Conservation (phyloP, 2,113 vertebrate genomes). For the Trematomus loennbergii region DNA sequence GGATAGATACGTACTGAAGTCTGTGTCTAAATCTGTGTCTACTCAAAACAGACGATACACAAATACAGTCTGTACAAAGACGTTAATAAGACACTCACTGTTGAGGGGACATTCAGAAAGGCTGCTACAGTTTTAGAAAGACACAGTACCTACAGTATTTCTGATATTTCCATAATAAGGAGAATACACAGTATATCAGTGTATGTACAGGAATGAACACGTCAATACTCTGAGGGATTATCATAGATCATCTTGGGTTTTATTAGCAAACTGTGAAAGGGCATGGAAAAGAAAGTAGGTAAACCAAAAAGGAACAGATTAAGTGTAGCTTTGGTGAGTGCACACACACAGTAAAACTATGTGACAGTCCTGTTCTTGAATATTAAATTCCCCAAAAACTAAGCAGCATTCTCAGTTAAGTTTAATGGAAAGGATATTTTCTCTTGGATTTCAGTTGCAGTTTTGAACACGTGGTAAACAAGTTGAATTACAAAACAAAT, state of each 20-base stretch:
- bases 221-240: slow-evolving; percentile 6
- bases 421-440: no score
- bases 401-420: no score
- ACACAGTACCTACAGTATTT: slow-evolving; percentile 43
- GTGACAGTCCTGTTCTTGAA: no score
- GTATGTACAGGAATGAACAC: slow-evolving; percentile 8
- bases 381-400: no score
- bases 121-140: slow-evolving; percentile 50
- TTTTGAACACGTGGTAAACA: no score
- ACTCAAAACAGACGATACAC: slow-evolving; percentile 58
- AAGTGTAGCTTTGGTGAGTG: slow-evolving; percentile 1
- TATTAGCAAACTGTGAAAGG: slow-evolving; percentile 2
- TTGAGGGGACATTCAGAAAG: slow-evolving; percentile 63
- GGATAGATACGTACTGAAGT: slow-evolving; percentile 18
- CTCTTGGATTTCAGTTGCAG: no score
- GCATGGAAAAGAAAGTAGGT: neutral
- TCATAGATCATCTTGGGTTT: neutral
- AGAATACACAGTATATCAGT: slow-evolving; percentile 37
- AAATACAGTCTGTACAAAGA: slow-evolving; percentile 61
- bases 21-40: slow-evolving; percentile 23
- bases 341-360: neutral
- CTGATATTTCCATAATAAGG: slow-evolving; percentile 48
- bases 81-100: slow-evolving; percentile 63
- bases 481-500: no score
- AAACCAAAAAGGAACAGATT: neutral